Base-by-base conservation (phyloP, 2,797 vertebrate species). In the Lutjanus argentimaculatus region DNA sequence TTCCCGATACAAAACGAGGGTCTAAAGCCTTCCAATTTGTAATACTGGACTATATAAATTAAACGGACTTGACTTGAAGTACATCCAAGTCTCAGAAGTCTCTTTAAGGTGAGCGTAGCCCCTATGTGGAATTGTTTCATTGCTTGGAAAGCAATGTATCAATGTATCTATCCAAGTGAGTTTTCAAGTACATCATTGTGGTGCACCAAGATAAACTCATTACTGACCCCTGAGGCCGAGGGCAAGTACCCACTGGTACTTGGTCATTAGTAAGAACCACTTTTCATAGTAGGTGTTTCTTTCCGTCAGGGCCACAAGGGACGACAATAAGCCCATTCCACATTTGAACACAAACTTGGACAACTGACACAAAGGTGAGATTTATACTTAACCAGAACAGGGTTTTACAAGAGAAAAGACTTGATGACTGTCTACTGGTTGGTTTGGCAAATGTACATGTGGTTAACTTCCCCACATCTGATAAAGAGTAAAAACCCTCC, bases 401-500 rank as follows among this genome's bases (percentile, higher is more conserved):
- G 45, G 17, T 45, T 68, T 78, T 58, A 52, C 36, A 59, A 19
- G 11, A 63, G 22, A 30, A 55, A 42, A 11, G 5, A 12, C 36
- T 25, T 11, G 51, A n/a, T 66, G 51, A 21, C 7, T 64, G 58
- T 67, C 22, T 40, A 4, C 30, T 36, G 30, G 4, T 63, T 56
- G 49, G 21, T 55, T 73, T 67, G 57, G 57, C 57, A 48, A n/a
- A 9, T 16, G 11, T 19, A 17, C 14, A 22, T 14, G 17, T 45
- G 30, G 43, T 66, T 55, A 49, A 71, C 17, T 7, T 62, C 13
- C 4, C 12, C 36, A 65, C n/a, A 4, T 46, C 46, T 59, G 40
- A 77, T 22, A 12, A 68, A 76, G 16, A 72, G 48, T 5, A 17
- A 43, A 57, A 66, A 48, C 2, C 25, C n/a, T 55, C 9, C 46